Evolutionary conservation across 1,140 invertebrate species (phyloP), one percentile per base, ranked within the genome.

Genomic region (Calephelis nemesis): DNA sequence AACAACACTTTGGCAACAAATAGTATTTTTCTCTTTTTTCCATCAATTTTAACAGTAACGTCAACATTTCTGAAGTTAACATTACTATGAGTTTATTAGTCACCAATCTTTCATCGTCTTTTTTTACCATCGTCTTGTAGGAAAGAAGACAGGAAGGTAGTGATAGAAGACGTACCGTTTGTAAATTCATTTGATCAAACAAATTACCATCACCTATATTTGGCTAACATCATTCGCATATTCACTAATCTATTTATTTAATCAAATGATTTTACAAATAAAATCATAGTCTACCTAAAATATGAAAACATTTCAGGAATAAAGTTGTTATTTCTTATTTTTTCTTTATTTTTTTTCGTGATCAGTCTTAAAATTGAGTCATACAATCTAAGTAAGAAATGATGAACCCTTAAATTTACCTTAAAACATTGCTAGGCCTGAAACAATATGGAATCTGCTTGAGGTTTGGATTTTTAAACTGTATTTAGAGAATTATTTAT

Each of bases 1-100:
- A 91, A 90, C 83, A 91, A 91, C 88, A 90, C 84, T 91, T 91
- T 91, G 89, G 89, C 89, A 91, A 91, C 89, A 91, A 91, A 89
- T 89, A 88, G 80, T 88, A 83, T 88, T 87, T 83, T 84, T 75
- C 70, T 78, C 72, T 78, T 84, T 82, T 81, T 76, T 79, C 85
- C 83, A 78, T 84, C 79, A 85, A 83, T 85, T 85, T 81, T 74
- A 86, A 85, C 79, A 84, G 85, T 80, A 87, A 85, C 82, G 85
- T 85, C 77, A 87, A 89, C 81, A 83, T 87, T 79, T 71, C 70
- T 75, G 72, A 70, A 80, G 81, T 87, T 77, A 88, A 88, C 82
- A 87, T 84, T 84, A 84, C 82, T 74, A 80, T 68, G 71, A 68
- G 73, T 79, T 74, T 71, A 63, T 73, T 70, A 69, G 74, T 77